Conservation (phyloP, 2,113 vertebrate species). For the Tauraco erythrolophus region DNA sequence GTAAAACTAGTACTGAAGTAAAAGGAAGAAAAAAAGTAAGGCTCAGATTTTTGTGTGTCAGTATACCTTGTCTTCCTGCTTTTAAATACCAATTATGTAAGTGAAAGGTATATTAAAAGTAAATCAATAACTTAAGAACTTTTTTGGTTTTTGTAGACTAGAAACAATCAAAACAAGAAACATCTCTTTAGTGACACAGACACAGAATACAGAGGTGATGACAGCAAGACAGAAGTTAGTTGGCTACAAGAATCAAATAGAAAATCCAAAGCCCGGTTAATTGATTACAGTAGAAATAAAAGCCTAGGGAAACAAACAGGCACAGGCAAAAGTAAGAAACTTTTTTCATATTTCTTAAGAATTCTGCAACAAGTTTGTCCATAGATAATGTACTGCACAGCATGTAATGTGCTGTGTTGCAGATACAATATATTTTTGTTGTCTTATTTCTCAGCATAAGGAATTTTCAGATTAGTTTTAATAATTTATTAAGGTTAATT, state of each 20-base stretch:
- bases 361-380: neutral
- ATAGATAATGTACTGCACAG: neutral
- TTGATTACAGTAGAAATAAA: constrained; percentile 83
- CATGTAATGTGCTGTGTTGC: neutral
- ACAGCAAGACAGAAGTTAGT: constrained; percentile 82
- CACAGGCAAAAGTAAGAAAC: constrained; percentile 65
- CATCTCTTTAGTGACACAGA: constrained; percentile 92
- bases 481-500: neutral
- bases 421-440: neutral
- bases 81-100: neutral
- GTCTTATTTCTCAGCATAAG: neutral
- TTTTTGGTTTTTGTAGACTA: constrained; percentile 33
- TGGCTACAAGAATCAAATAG: constrained; percentile 84
- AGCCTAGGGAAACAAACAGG: neutral
- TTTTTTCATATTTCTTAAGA: neutral
- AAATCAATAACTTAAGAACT: neutral
- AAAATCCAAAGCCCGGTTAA: constrained; percentile 81
- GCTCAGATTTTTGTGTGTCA: neutral
- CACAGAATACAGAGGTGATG: constrained; percentile 81
- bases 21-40: constrained; percentile 71
- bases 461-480: neutral
- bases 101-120: neutral
- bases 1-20: constrained; percentile 20
- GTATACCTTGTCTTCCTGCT: neutral
- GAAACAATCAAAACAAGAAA: constrained; percentile 73